phyloP scores from a whole-genome alignment of 2,797 vertebrate species.

The Arrhamphus sclerolepis region DNA sequence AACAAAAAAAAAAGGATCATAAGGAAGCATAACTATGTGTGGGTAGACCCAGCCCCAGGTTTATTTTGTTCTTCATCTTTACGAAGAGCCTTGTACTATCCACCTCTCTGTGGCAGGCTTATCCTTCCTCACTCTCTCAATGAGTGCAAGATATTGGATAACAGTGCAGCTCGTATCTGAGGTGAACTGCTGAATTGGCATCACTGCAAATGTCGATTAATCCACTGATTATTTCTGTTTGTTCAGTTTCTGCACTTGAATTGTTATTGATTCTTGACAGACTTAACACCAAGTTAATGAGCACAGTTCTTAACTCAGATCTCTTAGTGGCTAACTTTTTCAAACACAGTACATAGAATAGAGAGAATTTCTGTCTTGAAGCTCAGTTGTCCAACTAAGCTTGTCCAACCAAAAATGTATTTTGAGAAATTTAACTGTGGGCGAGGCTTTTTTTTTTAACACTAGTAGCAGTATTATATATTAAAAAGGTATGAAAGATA shows the following conservation, averaged over 20 bases:
- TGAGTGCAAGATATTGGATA: neutral
- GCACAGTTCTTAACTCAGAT: neutral
- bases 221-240: neutral
- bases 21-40: constrained; percentile 43
- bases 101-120: constrained; percentile 26
- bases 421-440: neutral
- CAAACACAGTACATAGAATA: neutral
- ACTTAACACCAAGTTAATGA: neutral
- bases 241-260: neutral
- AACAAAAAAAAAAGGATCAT: constrained; percentile 26
- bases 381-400: neutral
- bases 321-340: neutral
- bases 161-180: neutral
- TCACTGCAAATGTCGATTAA: neutral
- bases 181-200: neutral
- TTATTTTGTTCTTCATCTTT: constrained; percentile 55
- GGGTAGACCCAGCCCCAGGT: constrained; percentile 48
- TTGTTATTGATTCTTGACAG: neutral
- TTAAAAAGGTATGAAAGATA: neutral
- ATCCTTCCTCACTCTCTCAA: constrained; percentile 3
- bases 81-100: constrained; percentile 40
- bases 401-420: no score
- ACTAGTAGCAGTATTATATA: constrained; percentile 1
- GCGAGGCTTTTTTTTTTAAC: neutral
- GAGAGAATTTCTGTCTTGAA: neutral